phyloP scores from a whole-genome alignment of 2,113 vertebrate species.

The Tonatia bakeri region DNA sequence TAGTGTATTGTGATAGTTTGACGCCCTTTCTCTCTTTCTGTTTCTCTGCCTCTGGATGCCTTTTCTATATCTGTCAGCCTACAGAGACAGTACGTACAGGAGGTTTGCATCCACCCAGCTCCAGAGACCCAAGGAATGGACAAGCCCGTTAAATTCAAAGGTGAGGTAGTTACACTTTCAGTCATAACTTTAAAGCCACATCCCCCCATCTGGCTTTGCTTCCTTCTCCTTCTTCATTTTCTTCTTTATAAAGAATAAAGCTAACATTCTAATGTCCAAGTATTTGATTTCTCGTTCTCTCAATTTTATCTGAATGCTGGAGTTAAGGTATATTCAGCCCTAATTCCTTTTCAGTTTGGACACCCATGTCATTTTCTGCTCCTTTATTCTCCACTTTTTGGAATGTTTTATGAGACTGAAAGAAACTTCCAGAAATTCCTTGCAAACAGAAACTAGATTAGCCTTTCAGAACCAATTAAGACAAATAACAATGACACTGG shows the following conservation, averaged over 20 bases:
- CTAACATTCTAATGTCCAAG: background rate
- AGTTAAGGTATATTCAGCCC: background rate
- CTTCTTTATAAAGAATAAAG: background rate
- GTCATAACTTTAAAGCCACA: background rate
- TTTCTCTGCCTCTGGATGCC: background rate
- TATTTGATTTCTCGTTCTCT: background rate
- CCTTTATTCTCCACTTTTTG: constrained; percentile 16
- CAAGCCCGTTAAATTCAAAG: background rate
- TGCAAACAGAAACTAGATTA: constrained; percentile 46
- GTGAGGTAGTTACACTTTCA: background rate
- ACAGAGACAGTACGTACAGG: background rate
- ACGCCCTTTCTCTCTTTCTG: background rate
- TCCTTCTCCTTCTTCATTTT: background rate
- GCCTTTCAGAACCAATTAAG: constrained; percentile 65
- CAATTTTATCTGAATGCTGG: background rate
- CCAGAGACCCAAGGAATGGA: background rate
- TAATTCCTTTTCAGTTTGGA: background rate
- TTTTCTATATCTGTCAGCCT: background rate
- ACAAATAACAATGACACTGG: constrained; percentile 10
- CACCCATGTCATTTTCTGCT: background rate
- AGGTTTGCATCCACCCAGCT: background rate
- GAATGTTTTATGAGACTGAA: constrained; percentile 1
- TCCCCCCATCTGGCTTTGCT: background rate
- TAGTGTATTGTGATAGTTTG: too few relatives aligned
- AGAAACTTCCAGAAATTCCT: constrained; percentile 38